Evolutionary conservation across 2,797 vertebrate species (phyloP).

Genomic region (Melanotaenia nigrans): DNA sequence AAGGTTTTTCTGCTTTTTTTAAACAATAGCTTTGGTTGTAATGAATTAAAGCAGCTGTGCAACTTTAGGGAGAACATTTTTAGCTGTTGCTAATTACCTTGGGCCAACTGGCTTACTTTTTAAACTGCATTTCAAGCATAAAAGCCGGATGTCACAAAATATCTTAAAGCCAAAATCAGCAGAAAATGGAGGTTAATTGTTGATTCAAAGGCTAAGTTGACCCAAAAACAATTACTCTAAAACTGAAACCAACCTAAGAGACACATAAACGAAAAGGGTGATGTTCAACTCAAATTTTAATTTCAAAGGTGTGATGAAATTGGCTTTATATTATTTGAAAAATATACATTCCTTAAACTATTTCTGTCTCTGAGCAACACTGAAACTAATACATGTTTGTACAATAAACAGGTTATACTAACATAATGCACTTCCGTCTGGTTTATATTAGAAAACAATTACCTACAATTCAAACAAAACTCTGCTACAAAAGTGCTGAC

Average conservation of each 20-base stretch:
- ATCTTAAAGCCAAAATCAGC: neutral
- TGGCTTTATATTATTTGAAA: neutral
- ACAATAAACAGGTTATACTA: neutral
- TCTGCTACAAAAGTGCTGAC: neutral
- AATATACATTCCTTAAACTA: neutral
- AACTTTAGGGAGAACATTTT: neutral
- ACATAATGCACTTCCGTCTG: neutral
- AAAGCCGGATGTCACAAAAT: neutral
- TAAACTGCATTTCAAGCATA: neutral
- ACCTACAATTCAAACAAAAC: neutral
- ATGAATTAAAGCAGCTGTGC: neutral
- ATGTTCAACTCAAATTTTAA: neutral
- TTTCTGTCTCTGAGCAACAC: neutral
- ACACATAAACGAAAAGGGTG: neutral
- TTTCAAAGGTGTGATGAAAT: neutral
- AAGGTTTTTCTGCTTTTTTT: neutral
- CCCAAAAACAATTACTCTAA: neutral
- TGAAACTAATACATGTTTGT: neutral
- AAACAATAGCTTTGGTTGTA: neutral
- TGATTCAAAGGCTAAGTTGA: neutral
- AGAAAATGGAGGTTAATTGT: neutral
- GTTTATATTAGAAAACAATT: neutral
- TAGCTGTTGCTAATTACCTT: neutral
- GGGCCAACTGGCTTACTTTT: neutral
- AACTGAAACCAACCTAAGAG: neutral